Evolutionary conservation across 2,888 invertebrate species (phyloP), one percentile per base, ranked within the genome.

Genomic region (Pardosa pseudoannulata): DNA sequence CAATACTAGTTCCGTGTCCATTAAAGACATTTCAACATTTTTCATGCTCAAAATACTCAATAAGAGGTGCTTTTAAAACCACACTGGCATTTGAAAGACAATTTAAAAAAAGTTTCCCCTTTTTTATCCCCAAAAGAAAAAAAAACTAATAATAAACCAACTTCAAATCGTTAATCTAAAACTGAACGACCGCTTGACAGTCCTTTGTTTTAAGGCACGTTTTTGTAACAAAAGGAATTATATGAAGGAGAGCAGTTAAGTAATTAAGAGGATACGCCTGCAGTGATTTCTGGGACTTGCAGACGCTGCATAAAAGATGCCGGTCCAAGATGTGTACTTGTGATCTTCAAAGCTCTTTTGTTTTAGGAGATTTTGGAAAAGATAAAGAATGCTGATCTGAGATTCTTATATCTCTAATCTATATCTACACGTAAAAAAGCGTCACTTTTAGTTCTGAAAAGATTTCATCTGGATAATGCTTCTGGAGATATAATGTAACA

Each of bases 181-280:
- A n/a, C 31, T 65, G 65, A 65, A 11, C 16, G 31, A 31, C 36
- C 23, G 23, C n/a, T 11, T 32, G 39, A 39, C 32, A 27, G 39
- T 71, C 72, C 23, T 73, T 78, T 85, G 83, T 78, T 67, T 73
- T 68, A 65, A n/a, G 56, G 73, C 78, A 85, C 83, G 83, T 85
- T 73, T 78, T 85, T 85, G 27, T 23, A 67, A 79, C 68, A 85
- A 78, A 79, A 76, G 73, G 72, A 85, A 31, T 50, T 32, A n/a
- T 29, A 28, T 29, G 39, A 29, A 16, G 36, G 65, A 39, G 29
- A 50, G 32, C 67, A 32, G 78, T 81, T 85, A 73, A 78, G 67
- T 85, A 85, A 85, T 83, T 83, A 83, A 83, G 56, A 70, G 68
- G 41, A 39, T 46, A 29, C 31, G 65, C 67, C 67, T 32, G 27